Conservation (phyloP, 2,113 vertebrate genomes). For the Myiopsitta monachus region DNA sequence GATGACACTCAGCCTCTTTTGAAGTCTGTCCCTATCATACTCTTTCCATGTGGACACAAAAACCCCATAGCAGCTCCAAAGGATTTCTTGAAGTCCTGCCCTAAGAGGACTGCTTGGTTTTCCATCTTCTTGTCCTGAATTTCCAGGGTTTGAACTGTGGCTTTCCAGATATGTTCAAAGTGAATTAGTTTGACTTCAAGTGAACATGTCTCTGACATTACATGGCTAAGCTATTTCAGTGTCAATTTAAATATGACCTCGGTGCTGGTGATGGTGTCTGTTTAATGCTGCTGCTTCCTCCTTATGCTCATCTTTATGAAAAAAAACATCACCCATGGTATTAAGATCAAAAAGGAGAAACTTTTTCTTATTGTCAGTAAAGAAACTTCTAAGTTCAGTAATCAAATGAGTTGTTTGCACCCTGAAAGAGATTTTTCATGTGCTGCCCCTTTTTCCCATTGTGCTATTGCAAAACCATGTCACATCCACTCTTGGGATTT, state of each 20-base stretch:
- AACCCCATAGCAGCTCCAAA: neutral
- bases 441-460: neutral
- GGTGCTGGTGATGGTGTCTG: neutral
- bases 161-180: neutral
- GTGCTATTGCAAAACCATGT: neutral
- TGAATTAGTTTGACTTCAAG: neutral
- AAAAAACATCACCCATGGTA: neutral
- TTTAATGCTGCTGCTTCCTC: neutral
- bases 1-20: neutral
- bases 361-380: neutral
- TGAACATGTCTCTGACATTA: neutral
- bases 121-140: neutral
- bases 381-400: neutral
- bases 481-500: neutral
- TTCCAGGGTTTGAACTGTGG: neutral
- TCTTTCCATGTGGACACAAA: neutral
- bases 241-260: neutral
- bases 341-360: neutral
- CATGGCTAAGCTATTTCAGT: neutral
- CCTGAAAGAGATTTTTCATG: neutral
- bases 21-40: neutral
- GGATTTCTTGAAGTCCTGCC: neutral
- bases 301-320: neutral
- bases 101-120: neutral
- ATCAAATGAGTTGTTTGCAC: neutral